These are phyloP conservation scores for Rousettus madagascariensis DNA, from an alignment of 2,797 vertebrate genomes.

Conservation along the genomic window DNA sequence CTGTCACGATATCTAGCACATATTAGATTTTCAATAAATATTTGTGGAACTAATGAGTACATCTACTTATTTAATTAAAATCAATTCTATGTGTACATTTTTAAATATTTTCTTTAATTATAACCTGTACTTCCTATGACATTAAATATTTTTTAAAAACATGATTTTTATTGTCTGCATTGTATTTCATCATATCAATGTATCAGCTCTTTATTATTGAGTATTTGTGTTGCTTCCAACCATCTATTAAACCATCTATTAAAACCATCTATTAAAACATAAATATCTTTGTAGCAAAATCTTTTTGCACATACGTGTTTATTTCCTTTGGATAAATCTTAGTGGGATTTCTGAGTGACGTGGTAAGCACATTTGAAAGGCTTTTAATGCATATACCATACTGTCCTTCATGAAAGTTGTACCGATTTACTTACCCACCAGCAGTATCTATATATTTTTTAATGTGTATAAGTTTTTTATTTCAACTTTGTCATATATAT, in stretches of 20 bases:
- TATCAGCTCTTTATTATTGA: neutral
- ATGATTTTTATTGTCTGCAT: neutral
- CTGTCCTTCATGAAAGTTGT: slow-evolving; percentile 46
- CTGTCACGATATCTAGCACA: neutral
- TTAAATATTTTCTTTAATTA: slow-evolving; percentile 31
- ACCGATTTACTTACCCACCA: slow-evolving; percentile 42
- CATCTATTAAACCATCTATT: slow-evolving; percentile 46
- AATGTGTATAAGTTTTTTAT: slow-evolving; percentile 46
- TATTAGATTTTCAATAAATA: neutral
- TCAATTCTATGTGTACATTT: neutral
- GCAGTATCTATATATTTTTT: slow-evolving; percentile 19
- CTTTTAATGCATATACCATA: slow-evolving; percentile 52
- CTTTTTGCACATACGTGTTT: slow-evolving; percentile 19
- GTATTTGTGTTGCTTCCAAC: slow-evolving; percentile 37
- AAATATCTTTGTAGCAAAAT: slow-evolving; percentile 35
- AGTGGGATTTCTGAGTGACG: slow-evolving; percentile 39
- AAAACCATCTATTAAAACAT: slow-evolving; percentile 22
- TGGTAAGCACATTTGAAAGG: slow-evolving; percentile 48
- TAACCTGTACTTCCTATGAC: neutral
- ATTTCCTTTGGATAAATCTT: slow-evolving; percentile 58
- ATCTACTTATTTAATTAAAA: slow-evolving; percentile 35
- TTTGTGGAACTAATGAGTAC: slow-evolving; percentile 5
- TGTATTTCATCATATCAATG: neutral
- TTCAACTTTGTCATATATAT: slow-evolving; percentile 52
- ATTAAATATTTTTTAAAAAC: slow-evolving; percentile 40